Base-by-base conservation (phyloP, 2,797 vertebrate species). In the Neomorphus geoffroyi region DNA sequence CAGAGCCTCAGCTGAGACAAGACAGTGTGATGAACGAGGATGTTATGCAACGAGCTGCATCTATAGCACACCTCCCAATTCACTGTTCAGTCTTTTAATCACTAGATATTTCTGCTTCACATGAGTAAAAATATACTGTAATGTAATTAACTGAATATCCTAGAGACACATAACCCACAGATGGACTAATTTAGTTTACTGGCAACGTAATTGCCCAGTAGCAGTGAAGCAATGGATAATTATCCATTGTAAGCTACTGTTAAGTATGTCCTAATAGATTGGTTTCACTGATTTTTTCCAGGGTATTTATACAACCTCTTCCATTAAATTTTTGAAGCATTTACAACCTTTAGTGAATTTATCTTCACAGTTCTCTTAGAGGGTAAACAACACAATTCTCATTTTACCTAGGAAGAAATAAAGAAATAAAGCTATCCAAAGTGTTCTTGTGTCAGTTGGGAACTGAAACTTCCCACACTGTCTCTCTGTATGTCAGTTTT, bases 151-250 rank as follows among this genome's bases (percentile, higher is more conserved):
- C 50, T 72, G 69, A 91, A 90, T 96, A 83, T 92, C 88, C 92
- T 50, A 88, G 86, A 88, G 91, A 92, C 72, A 66, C 80, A 82
- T 96, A 95, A 83, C 48, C 72, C 89, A 94, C 82, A 97, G 86
- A 88, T 70, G 73, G 91, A 93, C 82, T 94, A 65, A 93, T 96
- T 94, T 84, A 90, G 62, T 90, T 91, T 94, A 86, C 82, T 92
- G 85, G 66, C 90, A 91, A 30, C 56, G 39, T 90, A 93, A 95
- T 92, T 93, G 86, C 86, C 90, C 83, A 86, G 88, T 86, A 90
- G 84, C 75, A 96, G 62, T 35, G 50, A 95, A 92, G 90, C 89
- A 92, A 65, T 84, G 61, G 83, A 86, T 84, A 88, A 78, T 96
- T 86, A 88, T 70, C 93, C 88, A 85, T 80, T 93, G 77, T 57